Percentiles rank a stretch among this genome's conserved stretches.
Conservation (phyloP, 2,797 vertebrate species). For the Lagocephalus sceleratus region DNA sequence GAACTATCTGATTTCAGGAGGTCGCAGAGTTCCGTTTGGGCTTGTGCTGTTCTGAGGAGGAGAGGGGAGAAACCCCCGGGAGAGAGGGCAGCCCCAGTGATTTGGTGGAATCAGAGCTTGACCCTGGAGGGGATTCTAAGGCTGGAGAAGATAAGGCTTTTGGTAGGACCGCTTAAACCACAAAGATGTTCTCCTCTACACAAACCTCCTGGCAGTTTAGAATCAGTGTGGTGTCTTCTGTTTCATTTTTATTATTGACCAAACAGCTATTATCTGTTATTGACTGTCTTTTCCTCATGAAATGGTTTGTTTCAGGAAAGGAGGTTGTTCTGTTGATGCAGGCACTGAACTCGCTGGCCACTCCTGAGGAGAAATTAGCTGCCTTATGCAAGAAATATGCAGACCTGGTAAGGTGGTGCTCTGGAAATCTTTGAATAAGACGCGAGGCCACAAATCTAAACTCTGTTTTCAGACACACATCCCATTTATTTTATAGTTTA, state of each 20-base stretch:
- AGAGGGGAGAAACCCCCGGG: conserved; percentile 86
- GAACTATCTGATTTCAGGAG: conserved; percentile 40
- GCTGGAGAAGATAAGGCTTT: conserved; percentile 70
- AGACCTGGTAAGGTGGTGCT: conserved; percentile 87
- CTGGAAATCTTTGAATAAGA: neutral
- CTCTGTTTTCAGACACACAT: too few relatives aligned
- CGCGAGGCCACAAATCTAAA: neutral
- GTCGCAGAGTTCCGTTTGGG: conserved; percentile 60
- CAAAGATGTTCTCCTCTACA: neutral
- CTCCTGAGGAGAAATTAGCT: conserved; percentile 96
- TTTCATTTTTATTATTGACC: too few relatives aligned
- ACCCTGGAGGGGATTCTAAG: conserved; percentile 75
- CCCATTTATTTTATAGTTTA: too few relatives aligned
- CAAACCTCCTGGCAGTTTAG: too few relatives aligned
- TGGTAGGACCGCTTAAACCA: conserved; percentile 43
- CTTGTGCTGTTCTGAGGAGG: conserved; percentile 73
- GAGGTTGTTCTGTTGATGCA: conserved; percentile 96
- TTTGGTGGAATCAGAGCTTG: conserved; percentile 84
- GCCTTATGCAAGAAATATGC: conserved; percentile 99
- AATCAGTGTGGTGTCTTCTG: too few relatives aligned
- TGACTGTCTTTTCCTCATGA: conserved; percentile 2
- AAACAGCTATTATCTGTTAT: too few relatives aligned
- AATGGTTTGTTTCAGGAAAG: conserved; percentile 80
- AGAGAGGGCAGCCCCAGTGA: conserved; percentile 84
- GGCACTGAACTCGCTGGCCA: conserved; percentile 90